Evolutionary conservation across 2,888 invertebrate species (phyloP), one percentile per base, ranked within the genome.

Genomic region (Lasioglossum villosulum): DNA sequence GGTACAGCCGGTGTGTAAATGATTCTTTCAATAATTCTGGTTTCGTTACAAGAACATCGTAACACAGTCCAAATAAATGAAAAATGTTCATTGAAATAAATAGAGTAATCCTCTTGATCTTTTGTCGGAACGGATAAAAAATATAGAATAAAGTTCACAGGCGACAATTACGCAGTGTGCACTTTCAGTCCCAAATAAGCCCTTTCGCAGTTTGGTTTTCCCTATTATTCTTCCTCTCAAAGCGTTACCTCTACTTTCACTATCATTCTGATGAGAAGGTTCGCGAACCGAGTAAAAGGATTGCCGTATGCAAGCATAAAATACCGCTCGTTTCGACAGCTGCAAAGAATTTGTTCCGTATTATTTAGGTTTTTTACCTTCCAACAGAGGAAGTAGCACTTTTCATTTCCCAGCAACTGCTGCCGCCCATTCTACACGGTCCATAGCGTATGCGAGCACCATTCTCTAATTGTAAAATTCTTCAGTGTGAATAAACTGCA

Each of bases 231-330:
- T 71, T 76, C 56, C 76, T 71, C 75, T 71, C 52, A 56, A 74
- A 75, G 71, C 59, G 71, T 77, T 68, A 34, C 73, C 73, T 59
- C 56, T 42, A 71, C 86, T 77, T 80, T 72, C 79, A 66, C 78
- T 79, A 75, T 77, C 76, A 27, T 66, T 71, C 63, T n/a, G 59
- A 80, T 59, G 70, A 74, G 77, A 73, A 74, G 79, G 56, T 72
- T 75, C 78, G 45, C 78, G 66, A 78, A 68, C 78, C 72, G 52
- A 73, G 63, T 68, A 27, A 75, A 63, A 71, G 68, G 56, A 77
- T 42, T n/a, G 74, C 37, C 34, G 48, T 63, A 63, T 48, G 63
- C 48, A 27, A 68, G 52, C 84, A 68, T 74, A 68, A 81, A 84
- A 75, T 75, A 63, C 75, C 56, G n/a, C 68, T 42, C 30, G 66